Evolutionary conservation across 2,113 vertebrate genomes (phyloP), one percentile per base, ranked within the genome.

Genomic region (Tupaia tana): DNA sequence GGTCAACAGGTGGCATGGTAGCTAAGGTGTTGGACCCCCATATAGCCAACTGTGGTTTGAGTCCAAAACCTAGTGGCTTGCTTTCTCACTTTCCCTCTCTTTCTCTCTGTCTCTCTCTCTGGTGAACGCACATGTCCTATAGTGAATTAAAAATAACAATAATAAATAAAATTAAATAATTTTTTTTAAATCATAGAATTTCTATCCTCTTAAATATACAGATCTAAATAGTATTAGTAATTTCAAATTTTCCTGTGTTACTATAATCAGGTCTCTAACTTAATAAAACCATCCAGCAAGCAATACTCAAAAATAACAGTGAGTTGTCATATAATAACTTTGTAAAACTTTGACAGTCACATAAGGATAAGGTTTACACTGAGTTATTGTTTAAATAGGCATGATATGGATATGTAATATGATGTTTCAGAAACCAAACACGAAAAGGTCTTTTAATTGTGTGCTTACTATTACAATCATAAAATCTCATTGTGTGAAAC

Each of bases 271-370:
- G 77, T 59, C 16, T n/a, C 54, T 64, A 91, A 79, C 24, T 78
- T 24, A 94, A 89, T 25, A 80, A 95, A 58, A 78, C 71, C 3
- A 22, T 59, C 29, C 31, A 91, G 63, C 31, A 77, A 88, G 63
- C 29, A 88, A 95, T 85, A 86, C 18, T 75, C 78, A 27, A 94
- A 66, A 77, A 31, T 78, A 89, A 70, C 74, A 73, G 85, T 24
- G 2, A 91, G 4, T 52, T 91, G 24, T 27, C 63, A 93, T 22
- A 34, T 52, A 58, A 75, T n/a, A 94, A 64, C 78, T 70, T 77
- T 90, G 22, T 77, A 61, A 94, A 67, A 73, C 12, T 70, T 80
- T 34, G 31, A 92, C 67, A 19, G 27, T 63, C 7, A 31, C 6
- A 63, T 85, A 89, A 61, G 69, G 6, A 9, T 74, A 61, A 83